phyloP scores from a whole-genome alignment of 2,113 vertebrate species.

The Tachysurus fulvidraco region DNA sequence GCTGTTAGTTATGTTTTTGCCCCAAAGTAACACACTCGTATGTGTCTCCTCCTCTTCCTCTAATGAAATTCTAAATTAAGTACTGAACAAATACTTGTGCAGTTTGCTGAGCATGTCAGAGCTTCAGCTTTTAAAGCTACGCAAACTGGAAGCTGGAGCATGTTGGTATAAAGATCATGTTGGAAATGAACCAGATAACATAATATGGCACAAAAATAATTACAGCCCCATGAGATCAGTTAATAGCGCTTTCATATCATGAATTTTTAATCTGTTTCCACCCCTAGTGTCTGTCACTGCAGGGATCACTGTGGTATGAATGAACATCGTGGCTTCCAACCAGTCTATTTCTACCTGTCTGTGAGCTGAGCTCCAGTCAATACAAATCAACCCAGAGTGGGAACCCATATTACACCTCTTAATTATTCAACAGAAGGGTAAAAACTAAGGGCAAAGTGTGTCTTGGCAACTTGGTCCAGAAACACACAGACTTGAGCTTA shows the following conservation, averaged over 20 bases:
- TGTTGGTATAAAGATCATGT: too few species aligned
- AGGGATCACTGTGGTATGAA: background rate
- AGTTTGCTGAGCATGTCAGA: too few species aligned
- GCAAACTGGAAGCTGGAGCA: too few species aligned
- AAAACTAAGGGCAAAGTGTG: background rate
- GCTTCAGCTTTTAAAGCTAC: too few species aligned
- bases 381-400: background rate
- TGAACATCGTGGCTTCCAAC: background rate
- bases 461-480: background rate
- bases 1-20: too few species aligned
- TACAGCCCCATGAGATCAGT: background rate
- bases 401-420: background rate
- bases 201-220: background rate
- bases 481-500: background rate
- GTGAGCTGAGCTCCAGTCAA: background rate
- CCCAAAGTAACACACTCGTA: too few species aligned
- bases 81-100: too few species aligned
- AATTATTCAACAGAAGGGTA: background rate
- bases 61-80: too few species aligned
- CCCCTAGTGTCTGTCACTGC: background rate
- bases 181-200: background rate
- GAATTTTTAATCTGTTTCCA: background rate
- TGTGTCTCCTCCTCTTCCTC: too few species aligned
- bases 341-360: background rate
- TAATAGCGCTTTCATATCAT: background rate